Percentiles rank a stretch among this genome's conserved stretches.
phyloP scores from a whole-genome alignment of 2,113 vertebrate genomes.

The Alethe castanea region DNA sequence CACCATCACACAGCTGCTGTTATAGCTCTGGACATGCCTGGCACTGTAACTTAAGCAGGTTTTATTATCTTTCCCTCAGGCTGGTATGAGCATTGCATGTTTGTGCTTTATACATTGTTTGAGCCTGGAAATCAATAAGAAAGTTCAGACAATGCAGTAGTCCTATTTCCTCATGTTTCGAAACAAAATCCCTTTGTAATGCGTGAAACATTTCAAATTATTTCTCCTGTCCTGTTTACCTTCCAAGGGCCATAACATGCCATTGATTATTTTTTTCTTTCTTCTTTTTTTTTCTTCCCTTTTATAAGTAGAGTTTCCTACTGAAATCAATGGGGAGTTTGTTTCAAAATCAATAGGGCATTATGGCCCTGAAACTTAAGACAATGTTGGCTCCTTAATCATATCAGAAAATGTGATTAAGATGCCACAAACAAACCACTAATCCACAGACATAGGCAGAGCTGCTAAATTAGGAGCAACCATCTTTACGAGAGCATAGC shows the following conservation, averaged over 20 bases:
- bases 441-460: neutral
- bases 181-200: conserved; percentile 13
- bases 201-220: neutral
- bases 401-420: conserved; percentile 6
- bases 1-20: neutral
- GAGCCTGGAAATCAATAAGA: conserved; percentile 10
- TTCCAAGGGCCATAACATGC: neutral
- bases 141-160: neutral
- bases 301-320: neutral
- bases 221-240: neutral
- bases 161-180: conserved; percentile 1
- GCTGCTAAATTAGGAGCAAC: neutral
- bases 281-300: rapidly evolving
- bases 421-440: neutral
- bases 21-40: neutral
- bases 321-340: neutral
- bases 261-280: neutral
- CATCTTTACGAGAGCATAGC: neutral
- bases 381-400: neutral
- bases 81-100: neutral
- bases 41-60: neutral
- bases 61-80: neutral
- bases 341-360: neutral
- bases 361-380: neutral
- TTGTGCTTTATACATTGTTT: neutral